Evolutionary conservation across 2,797 vertebrate species (phyloP).

Genomic region (Enteromius anoplus): DNA sequence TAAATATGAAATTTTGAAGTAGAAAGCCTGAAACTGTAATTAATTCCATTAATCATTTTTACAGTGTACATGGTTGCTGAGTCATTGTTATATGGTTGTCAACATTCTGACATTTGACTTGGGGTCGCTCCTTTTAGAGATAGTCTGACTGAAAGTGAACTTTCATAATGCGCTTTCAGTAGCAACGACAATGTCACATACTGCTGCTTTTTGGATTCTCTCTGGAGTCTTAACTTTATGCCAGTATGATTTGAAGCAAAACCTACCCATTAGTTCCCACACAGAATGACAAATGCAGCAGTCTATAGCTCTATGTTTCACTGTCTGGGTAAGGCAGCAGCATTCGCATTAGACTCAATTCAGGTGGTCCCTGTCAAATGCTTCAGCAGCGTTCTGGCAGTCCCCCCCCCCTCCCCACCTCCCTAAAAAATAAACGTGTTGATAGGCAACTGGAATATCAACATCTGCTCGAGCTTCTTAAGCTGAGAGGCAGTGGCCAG

Average conservation of each 20-base stretch:
- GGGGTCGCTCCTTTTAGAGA: background rate
- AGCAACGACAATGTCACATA: background rate
- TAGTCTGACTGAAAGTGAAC: background rate
- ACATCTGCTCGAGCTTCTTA: slow-evolving; percentile 34
- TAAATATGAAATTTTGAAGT: background rate
- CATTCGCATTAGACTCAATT: slow-evolving; percentile 29
- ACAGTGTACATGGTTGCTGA: background rate
- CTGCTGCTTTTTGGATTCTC: background rate
- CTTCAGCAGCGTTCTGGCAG: slow-evolving; percentile 35
- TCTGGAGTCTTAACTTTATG: background rate
- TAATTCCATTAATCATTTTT: background rate
- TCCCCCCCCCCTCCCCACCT: background rate
- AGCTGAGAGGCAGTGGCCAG: background rate
- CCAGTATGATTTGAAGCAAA: background rate
- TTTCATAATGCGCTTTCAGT: background rate
- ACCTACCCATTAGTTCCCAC: background rate
- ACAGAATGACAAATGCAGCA: background rate
- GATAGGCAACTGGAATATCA: slow-evolving; percentile 44
- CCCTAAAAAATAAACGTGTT: slow-evolving; percentile 19
- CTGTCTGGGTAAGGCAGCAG: background rate
- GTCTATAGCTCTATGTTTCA: background rate
- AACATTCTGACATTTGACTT: background rate
- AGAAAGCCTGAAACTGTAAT: background rate
- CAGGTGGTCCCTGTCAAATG: slow-evolving; percentile 44
- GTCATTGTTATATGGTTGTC: background rate